Evolutionary conservation across 2,113 vertebrate genomes (phyloP).

Genomic region (Corythornis cristatus): DNA sequence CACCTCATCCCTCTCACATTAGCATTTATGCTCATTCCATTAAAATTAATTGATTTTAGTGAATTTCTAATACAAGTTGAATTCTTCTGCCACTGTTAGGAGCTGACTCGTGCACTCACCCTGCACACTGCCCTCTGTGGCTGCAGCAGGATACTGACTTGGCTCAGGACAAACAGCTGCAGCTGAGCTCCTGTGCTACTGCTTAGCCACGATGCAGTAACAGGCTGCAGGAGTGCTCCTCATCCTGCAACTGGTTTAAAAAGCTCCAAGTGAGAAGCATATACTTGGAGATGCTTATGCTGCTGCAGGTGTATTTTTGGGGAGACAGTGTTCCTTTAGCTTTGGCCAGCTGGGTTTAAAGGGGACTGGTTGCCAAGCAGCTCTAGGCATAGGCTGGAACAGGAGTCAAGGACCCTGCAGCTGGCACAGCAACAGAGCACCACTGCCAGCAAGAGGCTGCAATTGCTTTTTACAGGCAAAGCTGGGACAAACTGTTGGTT

Average conservation of each 20-base stretch:
- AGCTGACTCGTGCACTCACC: neutral
- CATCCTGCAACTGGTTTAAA: neutral
- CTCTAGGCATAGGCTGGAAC: neutral
- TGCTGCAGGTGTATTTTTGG: neutral
- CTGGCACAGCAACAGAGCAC: neutral
- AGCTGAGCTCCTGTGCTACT: neutral
- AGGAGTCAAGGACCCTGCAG: neutral
- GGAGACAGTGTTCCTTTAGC: neutral
- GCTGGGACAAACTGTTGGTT: neutral
- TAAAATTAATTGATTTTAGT: neutral
- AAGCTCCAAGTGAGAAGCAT: neutral
- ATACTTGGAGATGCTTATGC: neutral
- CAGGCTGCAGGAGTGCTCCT: neutral
- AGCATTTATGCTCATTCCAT: neutral
- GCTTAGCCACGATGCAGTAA: neutral
- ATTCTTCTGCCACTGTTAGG: neutral
- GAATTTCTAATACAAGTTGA: neutral
- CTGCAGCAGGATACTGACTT: neutral
- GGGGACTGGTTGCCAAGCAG: neutral
- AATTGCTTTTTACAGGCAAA: neutral
- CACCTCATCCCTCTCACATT: neutral
- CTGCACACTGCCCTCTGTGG: neutral
- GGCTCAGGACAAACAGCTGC: neutral
- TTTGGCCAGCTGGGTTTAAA: neutral
- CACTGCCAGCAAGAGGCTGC: neutral